phyloP scores from a whole-genome alignment of 2,113 vertebrate species.

The Pantherophis guttatus region DNA sequence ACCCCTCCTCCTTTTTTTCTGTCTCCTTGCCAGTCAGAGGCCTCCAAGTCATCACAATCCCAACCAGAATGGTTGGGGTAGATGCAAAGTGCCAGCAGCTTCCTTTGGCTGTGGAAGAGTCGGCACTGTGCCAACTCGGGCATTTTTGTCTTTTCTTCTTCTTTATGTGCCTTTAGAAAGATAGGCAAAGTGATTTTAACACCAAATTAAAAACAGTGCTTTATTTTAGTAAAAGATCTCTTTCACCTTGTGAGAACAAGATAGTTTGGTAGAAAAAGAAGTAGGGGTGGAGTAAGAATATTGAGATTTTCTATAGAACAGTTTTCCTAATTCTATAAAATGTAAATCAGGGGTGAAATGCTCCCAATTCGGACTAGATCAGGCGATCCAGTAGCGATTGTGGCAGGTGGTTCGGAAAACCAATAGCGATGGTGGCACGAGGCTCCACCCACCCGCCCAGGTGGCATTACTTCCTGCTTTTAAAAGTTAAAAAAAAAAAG shows the following conservation, averaged over 20 bases:
- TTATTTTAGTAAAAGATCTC: not conserved
- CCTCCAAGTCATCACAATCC: not conserved
- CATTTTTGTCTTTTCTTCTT: not conserved
- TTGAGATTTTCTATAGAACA: not conserved
- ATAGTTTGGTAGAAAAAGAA: not conserved
- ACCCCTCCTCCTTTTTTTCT: not conserved
- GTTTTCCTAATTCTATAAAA: not conserved
- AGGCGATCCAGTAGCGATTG: no score
- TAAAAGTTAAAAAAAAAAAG: no score
- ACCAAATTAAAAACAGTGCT: not conserved
- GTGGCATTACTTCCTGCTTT: no score
- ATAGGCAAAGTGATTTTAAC: not conserved
- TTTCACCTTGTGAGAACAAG: not conserved
- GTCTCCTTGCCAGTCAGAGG: conserved; percentile 8
- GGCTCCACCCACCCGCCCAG: no score
- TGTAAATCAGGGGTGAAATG: not conserved
- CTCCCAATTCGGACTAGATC: no score
- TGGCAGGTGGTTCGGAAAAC: no score
- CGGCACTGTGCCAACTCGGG: not conserved
- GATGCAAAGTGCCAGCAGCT: not conserved
- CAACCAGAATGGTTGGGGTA: not conserved
- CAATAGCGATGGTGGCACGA: no score
- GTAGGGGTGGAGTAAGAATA: not conserved
- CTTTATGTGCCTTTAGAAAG: not conserved
- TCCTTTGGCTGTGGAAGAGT: not conserved